phyloP scores from a whole-genome alignment of 64 coral and sea anemone genomes.

The Trachythela sp. region DNA sequence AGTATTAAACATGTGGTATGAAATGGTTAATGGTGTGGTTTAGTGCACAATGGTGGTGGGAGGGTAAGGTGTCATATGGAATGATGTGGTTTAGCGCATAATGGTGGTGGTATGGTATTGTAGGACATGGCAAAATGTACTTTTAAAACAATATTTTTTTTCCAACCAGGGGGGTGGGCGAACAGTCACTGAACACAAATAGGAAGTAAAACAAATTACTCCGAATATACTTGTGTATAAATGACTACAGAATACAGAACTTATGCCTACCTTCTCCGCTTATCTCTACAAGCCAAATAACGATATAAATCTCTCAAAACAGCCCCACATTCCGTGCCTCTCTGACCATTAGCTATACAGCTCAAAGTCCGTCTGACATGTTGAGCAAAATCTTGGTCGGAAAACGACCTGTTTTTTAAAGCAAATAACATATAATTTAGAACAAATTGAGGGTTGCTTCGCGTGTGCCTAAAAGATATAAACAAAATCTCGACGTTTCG shows the following conservation, averaged over 20 bases:
- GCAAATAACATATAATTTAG: neutral
- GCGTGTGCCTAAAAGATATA: too few species aligned
- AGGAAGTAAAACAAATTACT: too few species aligned
- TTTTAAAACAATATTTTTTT: too few species aligned
- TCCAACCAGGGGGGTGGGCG: too few species aligned
- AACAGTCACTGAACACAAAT: too few species aligned
- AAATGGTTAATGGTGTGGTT: neutral
- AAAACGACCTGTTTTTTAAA: neutral
- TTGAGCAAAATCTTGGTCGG: neutral
- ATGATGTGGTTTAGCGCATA: neutral
- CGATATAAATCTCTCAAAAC: constrained; percentile 1
- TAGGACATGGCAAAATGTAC: neutral
- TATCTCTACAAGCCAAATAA: neutral
- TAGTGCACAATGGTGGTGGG: neutral
- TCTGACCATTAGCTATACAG: neutral
- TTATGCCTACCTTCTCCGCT: neutral
- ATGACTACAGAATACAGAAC: neutral
- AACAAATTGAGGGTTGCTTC: too few species aligned
- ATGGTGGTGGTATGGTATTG: neutral
- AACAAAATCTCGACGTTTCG: too few species aligned
- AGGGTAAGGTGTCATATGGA: neutral
- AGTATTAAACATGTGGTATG: too few species aligned
- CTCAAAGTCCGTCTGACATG: neutral
- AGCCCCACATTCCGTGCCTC: neutral
- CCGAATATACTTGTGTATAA: neutral